phyloP scores from a whole-genome alignment of 2,797 vertebrate species.

The Sandelia bainsii region DNA sequence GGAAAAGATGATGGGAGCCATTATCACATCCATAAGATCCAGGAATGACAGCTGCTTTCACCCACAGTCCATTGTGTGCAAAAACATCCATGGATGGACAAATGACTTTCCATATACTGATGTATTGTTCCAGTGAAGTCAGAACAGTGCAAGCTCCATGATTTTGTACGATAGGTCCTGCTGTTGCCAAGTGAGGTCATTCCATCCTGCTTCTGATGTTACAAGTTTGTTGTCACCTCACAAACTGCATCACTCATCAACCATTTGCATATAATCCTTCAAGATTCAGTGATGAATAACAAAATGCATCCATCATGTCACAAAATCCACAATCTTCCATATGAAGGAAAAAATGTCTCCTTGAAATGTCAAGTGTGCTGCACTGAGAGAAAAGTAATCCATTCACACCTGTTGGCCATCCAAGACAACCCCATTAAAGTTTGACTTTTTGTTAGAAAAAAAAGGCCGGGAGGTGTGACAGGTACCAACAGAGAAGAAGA shows the following conservation, averaged over 20 bases:
- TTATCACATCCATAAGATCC: not conserved
- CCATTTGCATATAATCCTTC: not conserved
- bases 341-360: not conserved
- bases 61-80: not conserved
- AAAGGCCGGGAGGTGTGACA: not conserved
- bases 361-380: not conserved
- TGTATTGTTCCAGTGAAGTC: not conserved
- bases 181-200: not conserved
- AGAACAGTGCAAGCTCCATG: not conserved
- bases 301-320: not conserved
- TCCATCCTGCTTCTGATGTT: constrained; percentile 5
- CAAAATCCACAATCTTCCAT: not conserved
- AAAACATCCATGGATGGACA: not conserved
- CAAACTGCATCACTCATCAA: not conserved
- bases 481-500: not conserved
- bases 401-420: constrained; percentile 37
- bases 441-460: not conserved
- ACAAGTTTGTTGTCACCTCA: constrained; percentile 3
- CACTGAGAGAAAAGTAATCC: constrained; percentile 1
- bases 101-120: not conserved
- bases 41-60: not conserved
- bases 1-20: not conserved
- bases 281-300: not conserved
- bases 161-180: not conserved
- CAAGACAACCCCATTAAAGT: constrained; percentile 12